These are phyloP conservation scores for Dufourea novaeangliae DNA, from an alignment of 1,140 invertebrate species.

Conservation along the genomic window DNA sequence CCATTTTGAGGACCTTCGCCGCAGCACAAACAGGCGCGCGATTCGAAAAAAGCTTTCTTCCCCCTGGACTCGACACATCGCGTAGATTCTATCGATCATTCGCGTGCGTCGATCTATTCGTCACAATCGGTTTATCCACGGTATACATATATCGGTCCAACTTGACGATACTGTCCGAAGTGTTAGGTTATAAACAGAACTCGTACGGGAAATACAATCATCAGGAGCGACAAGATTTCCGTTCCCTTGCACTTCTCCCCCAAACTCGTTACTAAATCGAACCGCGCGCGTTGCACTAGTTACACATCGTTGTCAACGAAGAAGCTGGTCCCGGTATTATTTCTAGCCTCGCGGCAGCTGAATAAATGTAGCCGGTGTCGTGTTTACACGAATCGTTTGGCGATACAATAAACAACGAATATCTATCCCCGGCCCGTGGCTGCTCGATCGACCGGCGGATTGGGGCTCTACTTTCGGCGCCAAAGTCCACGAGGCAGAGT, in stretches of 20 bases:
- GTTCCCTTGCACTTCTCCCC: background rate
- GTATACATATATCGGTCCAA: background rate
- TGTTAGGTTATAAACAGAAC: background rate
- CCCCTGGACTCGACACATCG: background rate
- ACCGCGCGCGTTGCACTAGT: background rate
- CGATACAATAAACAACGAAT: conserved; percentile 8
- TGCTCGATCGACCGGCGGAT: background rate
- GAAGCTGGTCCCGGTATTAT: background rate
- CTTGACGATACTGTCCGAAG: background rate
- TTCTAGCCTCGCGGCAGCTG: conserved; percentile 1
- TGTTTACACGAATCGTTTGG: conserved; percentile 8
- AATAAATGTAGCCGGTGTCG: background rate
- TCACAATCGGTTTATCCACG: background rate
- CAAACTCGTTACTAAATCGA: background rate
- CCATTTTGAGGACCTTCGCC: background rate
- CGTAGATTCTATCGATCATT: background rate
- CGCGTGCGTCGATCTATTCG: background rate
- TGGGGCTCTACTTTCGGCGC: too few relatives aligned
- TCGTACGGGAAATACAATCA: background rate
- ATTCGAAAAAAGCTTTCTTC: background rate
- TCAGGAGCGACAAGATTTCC: background rate
- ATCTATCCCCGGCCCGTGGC: background rate
- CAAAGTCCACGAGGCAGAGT: too few relatives aligned
- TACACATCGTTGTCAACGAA: background rate
- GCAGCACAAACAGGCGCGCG: background rate